Conservation (phyloP, 30 jellyfish, hydroid and myxozoan species). For the Phacellophora camtschatica region DNA sequence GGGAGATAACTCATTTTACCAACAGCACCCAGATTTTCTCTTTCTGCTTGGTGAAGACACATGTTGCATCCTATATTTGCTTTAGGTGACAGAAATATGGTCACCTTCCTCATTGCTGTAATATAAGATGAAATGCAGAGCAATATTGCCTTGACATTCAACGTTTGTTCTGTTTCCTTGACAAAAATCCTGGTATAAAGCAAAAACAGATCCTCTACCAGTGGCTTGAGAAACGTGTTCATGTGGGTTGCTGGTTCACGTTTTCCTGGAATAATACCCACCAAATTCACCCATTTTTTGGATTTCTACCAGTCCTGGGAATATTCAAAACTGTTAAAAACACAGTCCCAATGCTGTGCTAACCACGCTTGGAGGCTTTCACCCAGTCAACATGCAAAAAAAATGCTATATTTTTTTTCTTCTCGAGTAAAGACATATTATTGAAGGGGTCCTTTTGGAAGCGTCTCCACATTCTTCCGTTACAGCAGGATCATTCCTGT, state of each 20-base stretch:
- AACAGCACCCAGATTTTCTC: background rate
- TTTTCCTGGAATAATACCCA: background rate
- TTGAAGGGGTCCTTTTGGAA: background rate
- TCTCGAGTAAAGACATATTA: background rate
- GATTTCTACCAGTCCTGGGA: background rate
- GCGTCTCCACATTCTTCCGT: background rate
- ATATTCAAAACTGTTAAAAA: background rate
- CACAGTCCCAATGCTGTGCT: background rate
- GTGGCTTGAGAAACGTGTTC: background rate
- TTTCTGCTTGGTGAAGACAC: background rate
- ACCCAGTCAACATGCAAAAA: background rate
- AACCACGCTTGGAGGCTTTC: background rate
- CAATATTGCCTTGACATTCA: background rate
- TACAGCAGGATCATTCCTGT: background rate
- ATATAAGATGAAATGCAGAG: background rate
- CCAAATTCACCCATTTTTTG: background rate
- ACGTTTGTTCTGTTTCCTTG: background rate
- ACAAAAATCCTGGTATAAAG: background rate
- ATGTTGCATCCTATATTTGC: conserved; percentile 4
- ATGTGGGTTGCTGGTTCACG: background rate
- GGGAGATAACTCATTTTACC: background rate
- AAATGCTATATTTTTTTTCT: background rate
- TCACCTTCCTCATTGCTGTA: conserved; percentile 5
- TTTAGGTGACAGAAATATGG: background rate
- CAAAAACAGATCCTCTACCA: background rate